Percentiles rank a stretch among this genome's conserved stretches.
These are phyloP conservation scores for Bruchidius siliquastri DNA, from an alignment of 2,888 invertebrate species.

Conservation along the genomic window DNA sequence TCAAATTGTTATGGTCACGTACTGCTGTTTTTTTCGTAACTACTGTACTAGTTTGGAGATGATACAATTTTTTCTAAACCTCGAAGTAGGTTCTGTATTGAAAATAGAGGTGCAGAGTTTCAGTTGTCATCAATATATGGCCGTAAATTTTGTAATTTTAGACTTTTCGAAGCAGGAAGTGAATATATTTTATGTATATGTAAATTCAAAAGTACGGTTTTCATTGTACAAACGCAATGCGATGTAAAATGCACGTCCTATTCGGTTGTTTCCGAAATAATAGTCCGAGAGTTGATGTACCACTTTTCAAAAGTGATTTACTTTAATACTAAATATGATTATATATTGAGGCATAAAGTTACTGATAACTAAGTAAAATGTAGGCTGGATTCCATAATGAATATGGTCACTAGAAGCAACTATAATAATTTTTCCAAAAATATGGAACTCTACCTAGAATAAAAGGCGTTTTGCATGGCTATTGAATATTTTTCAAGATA, in stretches of 20 bases:
- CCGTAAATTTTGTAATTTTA: no score
- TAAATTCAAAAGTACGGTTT: not conserved
- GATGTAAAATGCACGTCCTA: not conserved
- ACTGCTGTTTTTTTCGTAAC: not conserved
- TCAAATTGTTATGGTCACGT: not conserved
- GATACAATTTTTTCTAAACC: not conserved
- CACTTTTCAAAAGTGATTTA: not conserved
- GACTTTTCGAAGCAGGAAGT: no score
- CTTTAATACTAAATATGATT: not conserved
- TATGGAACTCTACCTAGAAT: no score
- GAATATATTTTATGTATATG: no score
- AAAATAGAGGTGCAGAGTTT: no score
- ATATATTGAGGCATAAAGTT: not conserved
- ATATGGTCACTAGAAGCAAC: no score
- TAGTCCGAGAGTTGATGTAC: not conserved
- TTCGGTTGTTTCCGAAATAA: not conserved
- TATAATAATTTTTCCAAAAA: no score
- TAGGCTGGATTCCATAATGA: no score
- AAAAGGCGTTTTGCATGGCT: no score
- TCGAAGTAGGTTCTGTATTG: not conserved
- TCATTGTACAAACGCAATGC: not conserved
- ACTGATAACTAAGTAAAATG: no score
- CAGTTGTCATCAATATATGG: no score
- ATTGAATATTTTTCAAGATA: no score
- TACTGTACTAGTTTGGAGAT: not conserved